Evolutionary conservation across 2,797 vertebrate genomes (phyloP), one percentile per base, ranked within the genome.

Genomic region (Geotrypetes seraphini): DNA sequence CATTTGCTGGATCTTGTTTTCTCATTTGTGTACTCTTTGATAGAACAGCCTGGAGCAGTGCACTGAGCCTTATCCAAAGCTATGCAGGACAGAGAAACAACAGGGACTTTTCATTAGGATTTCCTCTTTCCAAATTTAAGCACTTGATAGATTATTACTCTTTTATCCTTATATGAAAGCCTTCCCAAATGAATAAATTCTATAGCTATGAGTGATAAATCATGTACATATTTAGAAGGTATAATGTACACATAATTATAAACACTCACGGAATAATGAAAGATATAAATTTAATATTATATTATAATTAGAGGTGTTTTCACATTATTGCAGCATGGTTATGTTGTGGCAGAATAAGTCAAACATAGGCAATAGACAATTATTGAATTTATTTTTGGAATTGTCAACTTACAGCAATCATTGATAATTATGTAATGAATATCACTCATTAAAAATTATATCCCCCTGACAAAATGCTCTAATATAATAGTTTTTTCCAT

Each of bases 1-100:
- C 71, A 48, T 73, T 79, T 75, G 56, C 66, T 70, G 36, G 61
- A 66, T 79, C 60, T 71, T 66, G 64, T 79, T 66, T 81, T 79
- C 63, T 73, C 50, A 53, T 63, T 55, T 57, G 46, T 62, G 52
- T 28, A 23, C 12, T 51, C 30, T 45, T 19, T 46, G 43, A 31
- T 39, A 22, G 50, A 56, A 43, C 10, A 32, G 27, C 36, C 36
- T 27, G 36, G 41, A 66, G 33, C 5, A 10, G 28, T 40, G 25
- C 17, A 4, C 47, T 57, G 58, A 39, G 55, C 28, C 46, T 3
- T 4, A 42, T 40, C 32, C 44, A 33, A 9, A 18, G 18, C 46
- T 41, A 37, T 32, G 33, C 5, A 24, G 37, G 8, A 7, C 11
- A 20, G 25, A 53, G 1, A 19, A 23, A 23, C 19, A 34, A 10